These are phyloP conservation scores for human DNA, from an alignment of 2,113 vertebrate species.

Conservation along the genomic window DNA sequence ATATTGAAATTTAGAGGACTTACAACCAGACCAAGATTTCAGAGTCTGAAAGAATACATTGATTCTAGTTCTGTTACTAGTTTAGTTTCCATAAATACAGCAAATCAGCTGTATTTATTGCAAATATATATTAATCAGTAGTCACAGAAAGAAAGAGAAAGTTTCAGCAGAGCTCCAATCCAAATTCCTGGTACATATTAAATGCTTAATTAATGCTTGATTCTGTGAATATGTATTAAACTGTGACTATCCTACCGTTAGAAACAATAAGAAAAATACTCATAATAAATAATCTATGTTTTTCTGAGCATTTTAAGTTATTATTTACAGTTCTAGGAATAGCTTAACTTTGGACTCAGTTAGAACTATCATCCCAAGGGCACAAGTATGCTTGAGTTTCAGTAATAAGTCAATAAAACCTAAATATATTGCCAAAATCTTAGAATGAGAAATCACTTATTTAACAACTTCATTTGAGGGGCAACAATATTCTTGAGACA, in stretches of 20 bases:
- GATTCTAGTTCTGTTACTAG: background rate
- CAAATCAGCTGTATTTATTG: background rate
- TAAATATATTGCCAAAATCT: background rate
- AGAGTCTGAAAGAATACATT: background rate
- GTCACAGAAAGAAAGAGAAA: background rate
- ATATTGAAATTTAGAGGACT: background rate
- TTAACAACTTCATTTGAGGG: background rate
- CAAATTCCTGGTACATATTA: background rate
- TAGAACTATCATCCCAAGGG: background rate
- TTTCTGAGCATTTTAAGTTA: background rate
- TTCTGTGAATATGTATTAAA: background rate
- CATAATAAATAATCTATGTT: background rate
- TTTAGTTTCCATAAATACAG: background rate
- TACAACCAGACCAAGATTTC: background rate
- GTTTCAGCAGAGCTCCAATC: background rate
- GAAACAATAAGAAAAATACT: background rate
- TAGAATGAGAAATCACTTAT: background rate
- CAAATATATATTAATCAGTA: background rate
- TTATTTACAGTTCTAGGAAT: background rate
- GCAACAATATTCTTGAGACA: background rate
- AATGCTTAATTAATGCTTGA: background rate
- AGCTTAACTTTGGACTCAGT: background rate
- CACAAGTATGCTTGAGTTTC: background rate
- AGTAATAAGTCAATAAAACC: background rate
- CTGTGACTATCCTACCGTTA: background rate